Evolutionary conservation across 2,888 invertebrate genomes (phyloP).

Genomic region (Diarsia mendica): DNA sequence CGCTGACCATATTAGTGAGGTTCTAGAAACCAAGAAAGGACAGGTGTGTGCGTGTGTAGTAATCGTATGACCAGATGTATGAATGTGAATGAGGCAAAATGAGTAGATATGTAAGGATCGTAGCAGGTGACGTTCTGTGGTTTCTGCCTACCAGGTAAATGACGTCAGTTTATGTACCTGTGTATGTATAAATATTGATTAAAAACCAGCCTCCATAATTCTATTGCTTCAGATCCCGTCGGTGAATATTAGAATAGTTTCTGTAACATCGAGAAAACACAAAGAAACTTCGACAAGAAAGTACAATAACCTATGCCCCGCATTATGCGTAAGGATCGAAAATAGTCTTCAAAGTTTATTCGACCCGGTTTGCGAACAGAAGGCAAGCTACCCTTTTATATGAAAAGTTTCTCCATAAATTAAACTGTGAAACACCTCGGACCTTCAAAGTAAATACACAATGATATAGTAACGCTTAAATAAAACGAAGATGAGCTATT

Average conservation of each 20-base stretch:
- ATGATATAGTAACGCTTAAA: constrained; percentile 64
- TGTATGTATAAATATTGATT: background rate
- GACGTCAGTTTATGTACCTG: background rate
- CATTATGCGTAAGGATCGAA: constrained; percentile 67
- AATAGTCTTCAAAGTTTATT: constrained; percentile 69
- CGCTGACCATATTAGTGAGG: background rate
- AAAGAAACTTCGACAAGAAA: constrained; percentile 29
- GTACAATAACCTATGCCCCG: constrained; percentile 48
- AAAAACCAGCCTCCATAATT: background rate
- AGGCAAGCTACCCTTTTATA: constrained; percentile 73
- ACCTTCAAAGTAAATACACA: constrained; percentile 63
- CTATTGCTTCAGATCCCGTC: background rate
- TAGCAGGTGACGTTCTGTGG: background rate
- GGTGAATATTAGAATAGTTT: background rate
- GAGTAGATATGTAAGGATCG: too few species aligned
- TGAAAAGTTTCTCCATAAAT: constrained; percentile 76
- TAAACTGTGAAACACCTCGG: constrained; percentile 67
- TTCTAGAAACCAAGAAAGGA: background rate
- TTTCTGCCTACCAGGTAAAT: background rate
- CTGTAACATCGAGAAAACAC: constrained; percentile 15
- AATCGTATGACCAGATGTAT: too few species aligned
- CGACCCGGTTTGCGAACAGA: constrained; percentile 66
- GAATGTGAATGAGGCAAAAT: too few species aligned
- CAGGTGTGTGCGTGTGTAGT: too few species aligned
- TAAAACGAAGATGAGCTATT: constrained; percentile 64